Conservation (phyloP, 2,113 vertebrate genomes). For the Leucoraja erinaceus region DNA sequence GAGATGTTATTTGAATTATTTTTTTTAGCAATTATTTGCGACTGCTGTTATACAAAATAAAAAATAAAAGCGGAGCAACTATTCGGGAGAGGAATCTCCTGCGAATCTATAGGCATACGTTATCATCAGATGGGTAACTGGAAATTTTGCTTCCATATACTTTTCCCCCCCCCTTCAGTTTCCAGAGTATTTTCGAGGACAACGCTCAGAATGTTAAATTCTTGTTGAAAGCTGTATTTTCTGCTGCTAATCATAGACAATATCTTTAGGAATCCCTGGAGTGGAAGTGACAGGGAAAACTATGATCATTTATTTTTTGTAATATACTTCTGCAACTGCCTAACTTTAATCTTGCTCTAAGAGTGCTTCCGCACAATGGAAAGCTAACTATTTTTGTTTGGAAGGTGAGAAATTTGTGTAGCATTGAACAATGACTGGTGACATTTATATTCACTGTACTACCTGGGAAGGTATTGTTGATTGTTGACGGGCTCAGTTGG, state of each 20-base stretch:
- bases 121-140: too few relatives aligned
- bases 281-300: not conserved
- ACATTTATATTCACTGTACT: not conserved
- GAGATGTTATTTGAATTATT: constrained; percentile 12
- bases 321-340: not conserved
- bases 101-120: not conserved
- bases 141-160: not conserved
- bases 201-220: not conserved
- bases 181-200: not conserved
- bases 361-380: not conserved
- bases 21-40: not conserved
- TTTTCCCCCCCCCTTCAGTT: not conserved
- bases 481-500: not conserved
- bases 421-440: not conserved
- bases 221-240: not conserved
- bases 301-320: not conserved
- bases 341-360: not conserved
- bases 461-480: not conserved
- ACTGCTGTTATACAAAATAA: not conserved
- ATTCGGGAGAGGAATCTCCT: not conserved
- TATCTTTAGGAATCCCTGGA: not conserved
- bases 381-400: not conserved
- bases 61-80: not conserved
- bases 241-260: not conserved
- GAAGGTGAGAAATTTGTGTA: not conserved